Base-by-base conservation (phyloP, 2,113 vertebrate species). In the Struthio camelus region DNA sequence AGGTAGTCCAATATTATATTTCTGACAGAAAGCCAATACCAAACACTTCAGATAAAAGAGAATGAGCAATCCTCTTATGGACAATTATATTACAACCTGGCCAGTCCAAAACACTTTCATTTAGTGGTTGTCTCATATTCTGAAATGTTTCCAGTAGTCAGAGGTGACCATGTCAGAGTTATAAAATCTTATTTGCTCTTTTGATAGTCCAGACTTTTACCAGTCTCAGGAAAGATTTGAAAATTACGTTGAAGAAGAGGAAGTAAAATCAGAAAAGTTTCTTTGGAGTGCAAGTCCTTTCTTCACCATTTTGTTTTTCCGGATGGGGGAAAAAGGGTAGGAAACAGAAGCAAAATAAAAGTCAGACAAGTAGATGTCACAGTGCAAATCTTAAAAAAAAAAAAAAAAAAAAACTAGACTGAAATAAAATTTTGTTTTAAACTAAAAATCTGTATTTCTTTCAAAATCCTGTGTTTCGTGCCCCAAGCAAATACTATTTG, bases 21-120 rank as follows among this genome's bases (percentile, higher is more conserved):
- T 94, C 58, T 94, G 96, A 94, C 86, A 96, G 89, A 89, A 93
- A 96, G 50, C 30, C 86, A 80, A 62, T 94, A 91, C 44, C 48
- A 87, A 95, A 86, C 40, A 67, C 25, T 85, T 92, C 65, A 91
- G 30, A 65, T 42, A 69, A 85, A 85, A 89, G 34, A 76, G 58
- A 92, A 94, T 50, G 40, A 85, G 86, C 91, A 96, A 89, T 70
- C 25, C 18, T 94, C 22, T 73, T 85, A 83, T 30, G 58, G 59
- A 77, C 53, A 94, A 85, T 78, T 89, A 44, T 73, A 34, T 87
- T 89, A 62, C 53, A 89, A 93, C 9, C 15, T 77, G 10, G 5
- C 27, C 51, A 76, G 48, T 76, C 36, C 28, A 80, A 64, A 94
- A 54, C 19, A 61, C 51, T 77, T 93, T 89, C 36, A 59, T 59